A percentile compares a stretch with the other conserved stretches of the same genome.
phyloP scores from a whole-genome alignment of 2,113 vertebrate genomes.

The zebrafish (Danio rerio) region DNA sequence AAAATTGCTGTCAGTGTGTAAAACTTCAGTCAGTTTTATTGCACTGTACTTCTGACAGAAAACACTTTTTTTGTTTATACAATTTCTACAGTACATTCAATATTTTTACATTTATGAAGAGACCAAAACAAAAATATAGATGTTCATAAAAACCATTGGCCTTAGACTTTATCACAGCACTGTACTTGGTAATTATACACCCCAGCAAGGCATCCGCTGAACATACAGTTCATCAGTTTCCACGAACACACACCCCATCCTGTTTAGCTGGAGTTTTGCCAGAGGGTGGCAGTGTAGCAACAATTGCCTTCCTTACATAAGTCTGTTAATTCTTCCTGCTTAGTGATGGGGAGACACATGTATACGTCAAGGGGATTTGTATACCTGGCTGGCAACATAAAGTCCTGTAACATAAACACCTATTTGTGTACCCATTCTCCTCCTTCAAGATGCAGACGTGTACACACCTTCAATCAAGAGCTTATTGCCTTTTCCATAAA shows the following conservation, averaged over 20 bases:
- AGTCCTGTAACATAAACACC: conserved; percentile 23
- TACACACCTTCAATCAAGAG: neutral
- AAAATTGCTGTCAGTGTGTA: too few species aligned
- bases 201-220: neutral
- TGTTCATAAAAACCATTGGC: too few species aligned
- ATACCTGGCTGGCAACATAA: conserved; percentile 21
- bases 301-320: conserved; percentile 27
- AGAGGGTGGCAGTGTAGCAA: conserved; percentile 24
- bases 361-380: conserved; percentile 28
- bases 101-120: too few species aligned
- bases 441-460: neutral
- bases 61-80: too few species aligned
- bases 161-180: too few species aligned
- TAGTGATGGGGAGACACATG: conserved; percentile 24
- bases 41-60: too few species aligned
- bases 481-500: conserved; percentile 5
- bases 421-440: conserved; percentile 29
- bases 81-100: too few species aligned
- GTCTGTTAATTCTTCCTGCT: conserved; percentile 40
- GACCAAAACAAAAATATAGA: too few species aligned
- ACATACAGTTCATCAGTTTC: neutral
- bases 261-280: conserved; percentile 21
- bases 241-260: neutral
- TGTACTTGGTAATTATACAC: neutral
- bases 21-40: too few species aligned